Base-by-base conservation (phyloP, 1,140 invertebrate species). In the Prorops nasuta region DNA sequence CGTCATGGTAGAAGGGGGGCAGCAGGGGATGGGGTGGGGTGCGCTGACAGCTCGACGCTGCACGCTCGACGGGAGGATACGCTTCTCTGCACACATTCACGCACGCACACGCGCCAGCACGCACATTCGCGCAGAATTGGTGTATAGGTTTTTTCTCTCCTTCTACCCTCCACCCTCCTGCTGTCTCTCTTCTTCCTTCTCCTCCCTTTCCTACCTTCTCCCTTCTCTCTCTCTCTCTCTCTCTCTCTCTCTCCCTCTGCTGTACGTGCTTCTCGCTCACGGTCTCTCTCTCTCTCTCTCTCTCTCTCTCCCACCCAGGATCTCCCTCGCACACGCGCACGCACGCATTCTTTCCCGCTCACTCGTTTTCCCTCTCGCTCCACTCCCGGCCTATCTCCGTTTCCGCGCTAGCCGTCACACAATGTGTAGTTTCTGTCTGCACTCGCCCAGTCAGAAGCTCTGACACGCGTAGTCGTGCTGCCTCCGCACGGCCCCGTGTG, bases 1-100 rank as follows among this genome's bases (percentile, higher is more conserved):
- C n/a, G n/a, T n/a, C n/a, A 55, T 51, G 47, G 41, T 41, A 48
- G 54, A 45, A 54, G 51, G 38, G 41, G 38, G 43, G 24, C 44
- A 58, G 64, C 60, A 67, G 68, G 68, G 71, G 67, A 67, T 67
- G 67, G 55, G 60, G 63, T 64, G 67, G 72, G 73, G 72, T 74
- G 72, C 74, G 74, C 75, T 76, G 74, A 76, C 75, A 76, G 74
- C 74, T 76, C 73, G 71, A 72, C 64, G 68, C 71, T 70, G 61
- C 54, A 58, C 56, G 65, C 63, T 63, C 63, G 56, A 67, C 69
- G 66, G 75, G 75, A 77, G 75, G 75, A 77, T 76, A 77, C 74
- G 75, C 67, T 72, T 73, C 67, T 68, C 63, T 71, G 72, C 69
- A 71, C 74, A 71, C 71, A 71, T 69, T 67, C 67, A 56, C 55